A percentile compares a stretch with the other conserved stretches of the same genome.
phyloP scores from a whole-genome alignment of 2,797 vertebrate species.

The Euphonia xanthogaster region DNA sequence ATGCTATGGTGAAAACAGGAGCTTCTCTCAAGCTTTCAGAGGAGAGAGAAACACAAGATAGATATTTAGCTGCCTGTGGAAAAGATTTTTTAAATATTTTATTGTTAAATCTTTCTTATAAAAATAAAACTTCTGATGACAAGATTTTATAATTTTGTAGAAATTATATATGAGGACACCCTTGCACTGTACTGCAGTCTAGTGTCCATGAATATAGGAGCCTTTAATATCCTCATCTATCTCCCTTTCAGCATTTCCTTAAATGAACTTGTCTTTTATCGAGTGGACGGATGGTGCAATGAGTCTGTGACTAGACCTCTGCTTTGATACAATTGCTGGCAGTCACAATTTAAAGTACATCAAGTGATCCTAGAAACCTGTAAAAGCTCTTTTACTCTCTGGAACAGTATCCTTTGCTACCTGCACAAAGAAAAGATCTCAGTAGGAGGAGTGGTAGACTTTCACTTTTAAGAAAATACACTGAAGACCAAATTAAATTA shows the following conservation, averaged over 20 bases:
- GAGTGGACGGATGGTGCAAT: constrained; percentile 58
- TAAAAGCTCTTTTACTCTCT: not conserved
- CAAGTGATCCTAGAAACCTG: constrained; percentile 2
- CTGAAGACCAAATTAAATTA: not conserved
- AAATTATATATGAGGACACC: not conserved
- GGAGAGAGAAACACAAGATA: not conserved
- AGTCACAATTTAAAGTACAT: constrained; percentile 20
- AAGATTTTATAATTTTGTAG: not conserved
- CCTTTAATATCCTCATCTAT: not conserved
- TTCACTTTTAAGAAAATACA: not conserved
- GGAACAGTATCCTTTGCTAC: not conserved
- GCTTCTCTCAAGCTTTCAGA: not conserved
- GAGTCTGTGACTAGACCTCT: constrained; percentile 64
- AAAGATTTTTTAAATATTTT: not conserved
- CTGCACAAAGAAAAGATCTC: not conserved
- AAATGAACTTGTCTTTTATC: constrained; percentile 46
- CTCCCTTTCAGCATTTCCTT: constrained; percentile 45
- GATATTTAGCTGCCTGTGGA: not conserved
- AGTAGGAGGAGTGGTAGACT: not conserved
- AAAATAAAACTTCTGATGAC: not conserved
- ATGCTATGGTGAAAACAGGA: not conserved
- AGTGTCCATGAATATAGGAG: not conserved
- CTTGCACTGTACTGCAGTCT: not conserved
- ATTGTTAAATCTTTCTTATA: not conserved
- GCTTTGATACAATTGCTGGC: constrained; percentile 37